These are phyloP conservation scores for Aromia moschata DNA, from an alignment of 2,888 invertebrate genomes.

Conservation along the genomic window DNA sequence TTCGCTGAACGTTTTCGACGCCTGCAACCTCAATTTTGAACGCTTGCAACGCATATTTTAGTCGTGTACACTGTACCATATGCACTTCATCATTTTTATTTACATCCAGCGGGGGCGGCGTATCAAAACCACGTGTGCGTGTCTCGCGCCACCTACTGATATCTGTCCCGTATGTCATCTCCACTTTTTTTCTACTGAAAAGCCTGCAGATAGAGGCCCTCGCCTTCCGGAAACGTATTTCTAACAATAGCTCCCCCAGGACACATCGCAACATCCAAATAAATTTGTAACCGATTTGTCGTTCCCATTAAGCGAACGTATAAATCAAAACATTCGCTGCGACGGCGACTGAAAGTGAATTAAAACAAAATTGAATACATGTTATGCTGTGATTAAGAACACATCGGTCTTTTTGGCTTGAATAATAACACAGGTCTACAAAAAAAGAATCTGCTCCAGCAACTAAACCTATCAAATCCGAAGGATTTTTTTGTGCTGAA, in stretches of 20 bases:
- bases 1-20: no score
- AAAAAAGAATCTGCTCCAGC: no score
- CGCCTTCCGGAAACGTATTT: slow-evolving; percentile 9
- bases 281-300: slow-evolving; percentile 22
- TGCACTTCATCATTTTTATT: not conserved
- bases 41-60: no score
- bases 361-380: not conserved
- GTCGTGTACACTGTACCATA: not conserved
- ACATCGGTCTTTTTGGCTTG: not conserved
- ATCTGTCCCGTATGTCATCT: not conserved
- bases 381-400: not conserved
- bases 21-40: no score
- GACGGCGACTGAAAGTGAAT: not conserved
- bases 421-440: not conserved
- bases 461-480: no score
- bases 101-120: not conserved
- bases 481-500: no score
- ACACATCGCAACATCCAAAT: slow-evolving; percentile 14
- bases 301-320: not conserved
- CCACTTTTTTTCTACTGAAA: slow-evolving; percentile 2
- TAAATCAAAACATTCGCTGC: slow-evolving; percentile 18
- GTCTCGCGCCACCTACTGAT: not conserved
- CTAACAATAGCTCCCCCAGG: slow-evolving; percentile 13
- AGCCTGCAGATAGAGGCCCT: not conserved
- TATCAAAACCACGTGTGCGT: not conserved